phyloP scores from a whole-genome alignment of 2,113 vertebrate genomes.

The Petaurus breviceps region DNA sequence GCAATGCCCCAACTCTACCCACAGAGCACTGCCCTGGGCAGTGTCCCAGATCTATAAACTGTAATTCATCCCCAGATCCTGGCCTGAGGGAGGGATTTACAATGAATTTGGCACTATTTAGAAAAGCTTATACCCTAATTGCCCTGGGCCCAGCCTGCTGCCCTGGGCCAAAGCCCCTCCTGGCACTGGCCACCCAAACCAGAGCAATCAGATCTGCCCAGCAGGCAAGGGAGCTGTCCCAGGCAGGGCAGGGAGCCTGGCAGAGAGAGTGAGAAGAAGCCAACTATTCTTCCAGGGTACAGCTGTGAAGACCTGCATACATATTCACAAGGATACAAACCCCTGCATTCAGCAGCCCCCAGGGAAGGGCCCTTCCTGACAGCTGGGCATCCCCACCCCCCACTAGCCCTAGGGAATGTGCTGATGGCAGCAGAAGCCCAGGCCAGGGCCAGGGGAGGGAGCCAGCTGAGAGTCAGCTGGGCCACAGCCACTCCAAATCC shows the following conservation, averaged over 20 bases:
- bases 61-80: constrained; percentile 82
- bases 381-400: background rate
- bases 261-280: background rate
- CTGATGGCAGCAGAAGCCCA: constrained; percentile 14
- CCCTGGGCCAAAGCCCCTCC: background rate
- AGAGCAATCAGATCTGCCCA: constrained; percentile 10
- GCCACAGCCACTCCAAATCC: background rate
- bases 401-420: background rate
- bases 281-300: background rate
- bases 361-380: no score
- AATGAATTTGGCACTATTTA: constrained; percentile 87
- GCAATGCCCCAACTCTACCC: background rate
- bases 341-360: constrained; percentile 5
- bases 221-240: constrained; percentile 5
- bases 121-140: constrained; percentile 87
- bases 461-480: background rate
- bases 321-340: background rate
- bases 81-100: constrained; percentile 81
- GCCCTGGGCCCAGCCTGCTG: constrained; percentile 56
- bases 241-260: background rate
- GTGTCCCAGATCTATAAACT: constrained; percentile 82
- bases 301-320: background rate
- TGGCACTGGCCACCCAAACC: background rate
- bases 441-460: background rate
- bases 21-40: constrained; percentile 70